These are phyloP conservation scores for Ptilorrhoa leucosticta DNA, from an alignment of 2,113 vertebrate genomes.

Conservation along the genomic window DNA sequence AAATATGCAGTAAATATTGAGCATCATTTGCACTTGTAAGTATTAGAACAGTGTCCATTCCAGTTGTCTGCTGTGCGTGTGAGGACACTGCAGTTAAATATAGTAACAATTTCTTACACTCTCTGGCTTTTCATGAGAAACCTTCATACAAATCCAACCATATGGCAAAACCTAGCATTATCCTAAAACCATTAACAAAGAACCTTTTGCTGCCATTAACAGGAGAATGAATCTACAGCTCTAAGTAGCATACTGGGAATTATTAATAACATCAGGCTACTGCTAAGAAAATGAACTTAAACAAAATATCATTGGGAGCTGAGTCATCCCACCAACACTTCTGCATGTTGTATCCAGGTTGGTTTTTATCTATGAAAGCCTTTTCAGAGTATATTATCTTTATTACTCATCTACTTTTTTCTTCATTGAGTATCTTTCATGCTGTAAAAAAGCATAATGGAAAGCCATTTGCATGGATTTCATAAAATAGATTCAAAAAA, in stretches of 20 bases:
- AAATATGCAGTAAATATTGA: neutral
- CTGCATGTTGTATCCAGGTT: neutral
- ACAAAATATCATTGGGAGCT: neutral
- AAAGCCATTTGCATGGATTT: neutral
- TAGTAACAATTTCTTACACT: constrained; percentile 48
- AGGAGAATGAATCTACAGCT: neutral
- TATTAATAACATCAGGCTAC: constrained; percentile 15
- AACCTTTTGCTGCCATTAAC: neutral
- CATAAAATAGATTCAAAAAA: neutral
- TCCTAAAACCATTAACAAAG: constrained; percentile 35
- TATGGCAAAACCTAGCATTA: constrained; percentile 38
- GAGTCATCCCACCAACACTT: neutral
- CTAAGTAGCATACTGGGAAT: neutral
- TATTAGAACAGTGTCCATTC: neutral
- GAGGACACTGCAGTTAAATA: constrained; percentile 42
- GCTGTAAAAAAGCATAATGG: neutral
- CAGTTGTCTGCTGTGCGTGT: neutral
- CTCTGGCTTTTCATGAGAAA: constrained; percentile 30
- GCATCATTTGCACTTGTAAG: neutral
- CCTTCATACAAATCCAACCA: constrained; percentile 4
- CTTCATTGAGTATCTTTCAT: neutral
- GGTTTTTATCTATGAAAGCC: neutral
- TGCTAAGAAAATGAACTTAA: constrained; percentile 36
- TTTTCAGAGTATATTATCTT: neutral
- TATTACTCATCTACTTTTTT: neutral